Conservation (phyloP, 1,140 invertebrate genomes). For the Popillia japonica region DNA sequence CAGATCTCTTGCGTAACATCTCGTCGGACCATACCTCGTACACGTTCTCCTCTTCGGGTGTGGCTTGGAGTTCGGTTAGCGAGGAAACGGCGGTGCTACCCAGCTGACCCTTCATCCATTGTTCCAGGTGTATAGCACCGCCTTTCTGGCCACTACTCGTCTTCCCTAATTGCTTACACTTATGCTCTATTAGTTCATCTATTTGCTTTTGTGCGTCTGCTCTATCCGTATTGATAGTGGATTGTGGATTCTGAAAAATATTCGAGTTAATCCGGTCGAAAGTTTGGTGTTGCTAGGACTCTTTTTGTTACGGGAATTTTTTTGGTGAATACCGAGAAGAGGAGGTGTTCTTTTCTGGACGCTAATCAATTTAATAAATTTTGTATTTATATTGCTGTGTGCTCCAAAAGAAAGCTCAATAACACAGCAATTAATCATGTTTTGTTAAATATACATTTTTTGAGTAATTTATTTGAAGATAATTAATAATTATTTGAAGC, state of each 20-base stretch:
- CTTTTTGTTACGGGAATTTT: background rate
- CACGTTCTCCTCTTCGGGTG: constrained; percentile 62
- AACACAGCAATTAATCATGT: no score
- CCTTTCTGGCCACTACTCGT: constrained; percentile 65
- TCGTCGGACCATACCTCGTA: constrained; percentile 76
- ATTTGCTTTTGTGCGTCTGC: constrained; percentile 62
- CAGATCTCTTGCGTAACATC: constrained; percentile 70
- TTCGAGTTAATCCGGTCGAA: background rate
- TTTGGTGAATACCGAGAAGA: no score
- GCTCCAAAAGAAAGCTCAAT: no score
- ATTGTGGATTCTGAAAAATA: constrained; percentile 53
- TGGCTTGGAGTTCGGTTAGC: constrained; percentile 53
- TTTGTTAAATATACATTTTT: no score
- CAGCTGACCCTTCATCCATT: constrained; percentile 75
- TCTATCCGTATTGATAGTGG: constrained; percentile 48
- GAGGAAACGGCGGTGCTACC: constrained; percentile 50
- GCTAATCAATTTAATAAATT: no score
- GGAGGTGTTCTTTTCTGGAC: no score
- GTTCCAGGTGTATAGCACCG: constrained; percentile 72
- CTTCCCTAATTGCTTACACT: constrained; percentile 68
- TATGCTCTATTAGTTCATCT: constrained; percentile 67
- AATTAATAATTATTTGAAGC: no score
- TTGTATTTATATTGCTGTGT: no score
- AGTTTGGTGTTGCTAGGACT: background rate
- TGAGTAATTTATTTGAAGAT: no score